Conservation (phyloP, 92 coral and sea anemone genomes). For the Phenganax subtilis region DNA sequence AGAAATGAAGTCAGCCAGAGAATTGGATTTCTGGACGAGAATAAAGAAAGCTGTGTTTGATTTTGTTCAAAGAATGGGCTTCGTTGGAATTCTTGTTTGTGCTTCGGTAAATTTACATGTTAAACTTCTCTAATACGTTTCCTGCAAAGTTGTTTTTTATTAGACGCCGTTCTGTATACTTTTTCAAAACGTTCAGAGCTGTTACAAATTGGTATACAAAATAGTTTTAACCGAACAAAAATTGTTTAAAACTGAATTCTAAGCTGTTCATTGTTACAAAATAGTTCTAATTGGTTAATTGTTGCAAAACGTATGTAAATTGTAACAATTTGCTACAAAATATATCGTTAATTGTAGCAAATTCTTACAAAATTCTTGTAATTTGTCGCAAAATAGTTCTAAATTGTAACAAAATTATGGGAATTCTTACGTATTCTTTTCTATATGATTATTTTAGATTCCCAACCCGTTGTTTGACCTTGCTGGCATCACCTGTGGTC, state of each 20-base stretch:
- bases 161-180: no score
- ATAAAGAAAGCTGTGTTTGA: slow-evolving; percentile 80
- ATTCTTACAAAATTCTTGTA: neutral
- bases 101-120: slow-evolving; percentile 62
- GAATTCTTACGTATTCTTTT: neutral
- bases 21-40: slow-evolving; percentile 87
- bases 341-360: neutral
- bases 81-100: slow-evolving; percentile 94
- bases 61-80: slow-evolving; percentile 89
- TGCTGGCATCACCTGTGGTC: slow-evolving; percentile 98
- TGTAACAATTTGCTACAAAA: neutral
- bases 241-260: no score
- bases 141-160: neutral
- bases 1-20: slow-evolving; percentile 64
- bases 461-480: slow-evolving; percentile 96
- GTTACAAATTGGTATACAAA: no score
- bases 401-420: neutral
- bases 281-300: neutral
- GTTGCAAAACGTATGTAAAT: neutral
- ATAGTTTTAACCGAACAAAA: no score
- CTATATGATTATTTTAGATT: slow-evolving; percentile 49
- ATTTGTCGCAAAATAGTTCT: neutral
- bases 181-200: no score
- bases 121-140: neutral
- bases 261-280: neutral